These are phyloP conservation scores for Ricordea florida DNA, from an alignment of 92 coral and sea anemone species.

Conservation along the genomic window DNA sequence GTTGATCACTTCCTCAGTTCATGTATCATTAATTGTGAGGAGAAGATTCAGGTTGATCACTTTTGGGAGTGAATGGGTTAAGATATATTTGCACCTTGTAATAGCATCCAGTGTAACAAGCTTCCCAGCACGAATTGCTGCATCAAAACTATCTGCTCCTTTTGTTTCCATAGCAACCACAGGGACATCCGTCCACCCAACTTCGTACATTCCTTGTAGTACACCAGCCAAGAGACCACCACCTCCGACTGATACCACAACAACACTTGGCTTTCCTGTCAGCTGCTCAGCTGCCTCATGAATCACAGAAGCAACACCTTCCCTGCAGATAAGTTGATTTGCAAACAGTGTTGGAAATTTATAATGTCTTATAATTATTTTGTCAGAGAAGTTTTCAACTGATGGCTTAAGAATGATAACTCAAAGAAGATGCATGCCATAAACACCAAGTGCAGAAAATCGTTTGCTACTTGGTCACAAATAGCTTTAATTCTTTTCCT, in stretches of 20 bases:
- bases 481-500: too few relatives aligned
- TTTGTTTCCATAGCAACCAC: slow-evolving; percentile 97
- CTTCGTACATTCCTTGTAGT: slow-evolving; percentile 82
- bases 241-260: slow-evolving; percentile 89
- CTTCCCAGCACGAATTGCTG: slow-evolving; percentile 75
- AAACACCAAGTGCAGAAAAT: too few relatives aligned
- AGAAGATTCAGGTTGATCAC: too few relatives aligned
- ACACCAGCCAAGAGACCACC: slow-evolving; percentile 93
- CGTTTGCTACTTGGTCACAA: too few relatives aligned
- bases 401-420: too few relatives aligned
- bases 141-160: slow-evolving; percentile 87
- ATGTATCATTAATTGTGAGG: background rate
- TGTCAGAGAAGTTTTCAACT: too few relatives aligned
- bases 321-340: slow-evolving; percentile 71
- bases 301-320: slow-evolving; percentile 82
- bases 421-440: too few relatives aligned
- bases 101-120: slow-evolving; percentile 77
- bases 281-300: slow-evolving; percentile 81
- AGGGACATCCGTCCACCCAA: slow-evolving; percentile 97
- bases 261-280: slow-evolving; percentile 74
- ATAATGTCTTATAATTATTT: background rate
- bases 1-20: too few relatives aligned
- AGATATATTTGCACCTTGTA: slow-evolving; percentile 58
- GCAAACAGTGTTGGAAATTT: background rate
- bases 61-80: background rate